These are phyloP conservation scores for Lithophane semibrunnea DNA, from an alignment of 2,888 invertebrate species.

Conservation along the genomic window DNA sequence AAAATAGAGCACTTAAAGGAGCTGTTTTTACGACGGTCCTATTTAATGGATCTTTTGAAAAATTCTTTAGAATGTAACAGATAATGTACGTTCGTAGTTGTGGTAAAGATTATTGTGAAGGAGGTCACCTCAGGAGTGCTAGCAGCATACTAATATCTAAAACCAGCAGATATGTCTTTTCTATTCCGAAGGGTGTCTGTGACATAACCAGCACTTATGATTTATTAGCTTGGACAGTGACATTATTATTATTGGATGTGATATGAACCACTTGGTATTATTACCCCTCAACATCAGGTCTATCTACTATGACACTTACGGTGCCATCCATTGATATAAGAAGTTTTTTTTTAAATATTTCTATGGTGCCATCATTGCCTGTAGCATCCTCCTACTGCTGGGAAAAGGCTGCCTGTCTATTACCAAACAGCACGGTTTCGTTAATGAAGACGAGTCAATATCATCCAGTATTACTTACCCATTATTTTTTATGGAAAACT, in stretches of 20 bases:
- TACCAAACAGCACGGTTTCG: background rate
- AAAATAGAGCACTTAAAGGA: slow-evolving; percentile 18
- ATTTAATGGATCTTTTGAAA: slow-evolving; percentile 11
- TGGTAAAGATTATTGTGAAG: background rate
- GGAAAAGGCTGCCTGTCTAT: background rate
- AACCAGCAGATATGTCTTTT: background rate
- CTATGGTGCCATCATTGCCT: background rate
- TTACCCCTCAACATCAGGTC: background rate
- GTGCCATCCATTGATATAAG: background rate
- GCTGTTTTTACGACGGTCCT: slow-evolving; percentile 1
- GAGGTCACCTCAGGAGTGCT: background rate
- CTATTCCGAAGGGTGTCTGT: background rate
- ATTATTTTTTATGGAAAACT: background rate
- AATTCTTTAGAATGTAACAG: slow-evolving; percentile 9
- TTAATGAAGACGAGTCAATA: background rate
- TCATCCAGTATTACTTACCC: background rate
- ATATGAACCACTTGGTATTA: background rate
- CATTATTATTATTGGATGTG: background rate
- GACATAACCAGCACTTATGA: background rate
- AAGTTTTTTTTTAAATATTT: no score
- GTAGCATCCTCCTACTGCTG: background rate
- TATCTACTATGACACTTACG: background rate
- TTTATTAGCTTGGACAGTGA: no score
- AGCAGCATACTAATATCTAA: background rate
- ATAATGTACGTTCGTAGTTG: background rate